Evolutionary conservation across 2,888 invertebrate genomes (phyloP), one percentile per base, ranked within the genome.

Genomic region (Tiphia femorata): DNA sequence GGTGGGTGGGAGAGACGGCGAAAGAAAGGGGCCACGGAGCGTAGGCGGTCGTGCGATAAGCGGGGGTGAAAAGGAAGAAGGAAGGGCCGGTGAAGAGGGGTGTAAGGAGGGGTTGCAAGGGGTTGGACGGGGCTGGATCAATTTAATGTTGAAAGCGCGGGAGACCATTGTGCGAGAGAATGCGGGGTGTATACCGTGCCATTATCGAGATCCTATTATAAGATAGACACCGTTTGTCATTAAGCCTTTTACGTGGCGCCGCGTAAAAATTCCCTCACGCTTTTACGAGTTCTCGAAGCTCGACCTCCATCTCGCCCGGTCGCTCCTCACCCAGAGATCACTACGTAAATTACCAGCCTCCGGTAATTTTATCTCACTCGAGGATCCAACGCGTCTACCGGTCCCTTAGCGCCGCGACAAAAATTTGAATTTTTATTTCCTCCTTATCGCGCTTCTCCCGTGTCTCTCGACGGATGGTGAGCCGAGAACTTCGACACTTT

Each of bases 121-220:
- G 33, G 4, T 8, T n/a, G n/a, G n/a, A n/a, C n/a, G n/a, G 20
- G n/a, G 29, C 20, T n/a, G 49, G 12, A 37, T 27, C 50, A 58
- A 61, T 44, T 61, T 54, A 35, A 49, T 29, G 44, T 20, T 48
- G 48, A 30, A 51, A 51, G 44, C 47, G 30, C 23, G 25, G 3
- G 14, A 37, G 14, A 25, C 16, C 23, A 51, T 58, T 54, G 50
- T 54, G 29, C 29, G n/a, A n/a, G 35, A 47, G 40, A 43, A 48
- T 8, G 35, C 16, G 44, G 35, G 19, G 46, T 38, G 25, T 46
- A 40, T 10, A 14, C 29, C 6, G n/a, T 41, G 40, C 49, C 41
- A 49, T 40, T 41, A 49, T 49, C 29, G 41, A 49, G 41, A 49
- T 49, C 33, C 29, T 41, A 49, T 49, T 49, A 38, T 37, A 38